These are phyloP conservation scores for Geococcyx californianus DNA, from an alignment of 2,113 vertebrate species.

Conservation along the genomic window DNA sequence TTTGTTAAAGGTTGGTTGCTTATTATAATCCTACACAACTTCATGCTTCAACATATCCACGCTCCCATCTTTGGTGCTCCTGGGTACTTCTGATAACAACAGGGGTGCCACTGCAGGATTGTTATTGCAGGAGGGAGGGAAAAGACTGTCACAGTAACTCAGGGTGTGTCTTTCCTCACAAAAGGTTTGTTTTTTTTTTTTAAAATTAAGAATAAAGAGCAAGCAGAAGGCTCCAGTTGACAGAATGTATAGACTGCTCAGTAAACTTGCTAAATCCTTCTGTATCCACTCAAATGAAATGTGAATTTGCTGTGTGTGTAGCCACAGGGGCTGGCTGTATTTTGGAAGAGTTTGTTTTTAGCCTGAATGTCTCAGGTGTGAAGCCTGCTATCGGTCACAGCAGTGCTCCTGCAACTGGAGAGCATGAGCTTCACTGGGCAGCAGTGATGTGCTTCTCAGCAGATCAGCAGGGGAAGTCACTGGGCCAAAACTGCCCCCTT, in stretches of 20 bases:
- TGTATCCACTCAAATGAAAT: neutral
- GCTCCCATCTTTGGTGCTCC: rapidly evolving
- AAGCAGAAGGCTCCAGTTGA: neutral
- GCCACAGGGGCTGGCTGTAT: neutral
- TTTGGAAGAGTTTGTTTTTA: neutral
- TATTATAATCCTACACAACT: neutral
- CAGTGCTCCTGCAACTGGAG: neutral
- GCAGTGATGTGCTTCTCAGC: neutral
- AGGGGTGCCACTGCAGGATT: rapidly evolving
- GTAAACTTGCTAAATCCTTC: neutral
- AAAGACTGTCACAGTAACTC: neutral
- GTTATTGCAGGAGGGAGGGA: neutral
- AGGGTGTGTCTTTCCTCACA: neutral
- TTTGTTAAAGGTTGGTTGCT: neutral
- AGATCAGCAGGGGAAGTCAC: neutral
- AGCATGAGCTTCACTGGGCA: rapidly evolving
- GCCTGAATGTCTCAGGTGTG: neutral
- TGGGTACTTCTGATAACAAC: neutral
- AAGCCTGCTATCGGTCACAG: neutral
- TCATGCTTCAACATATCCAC: neutral
- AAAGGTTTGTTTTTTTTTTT: neutral
- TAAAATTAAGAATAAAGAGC: neutral
- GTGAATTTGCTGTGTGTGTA: neutral
- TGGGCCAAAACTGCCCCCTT: neutral
- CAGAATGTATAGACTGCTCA: rapidly evolving